These are phyloP conservation scores for Scaptomyza montana DNA, from an alignment of 1,140 invertebrate species.

Conservation along the genomic window DNA sequence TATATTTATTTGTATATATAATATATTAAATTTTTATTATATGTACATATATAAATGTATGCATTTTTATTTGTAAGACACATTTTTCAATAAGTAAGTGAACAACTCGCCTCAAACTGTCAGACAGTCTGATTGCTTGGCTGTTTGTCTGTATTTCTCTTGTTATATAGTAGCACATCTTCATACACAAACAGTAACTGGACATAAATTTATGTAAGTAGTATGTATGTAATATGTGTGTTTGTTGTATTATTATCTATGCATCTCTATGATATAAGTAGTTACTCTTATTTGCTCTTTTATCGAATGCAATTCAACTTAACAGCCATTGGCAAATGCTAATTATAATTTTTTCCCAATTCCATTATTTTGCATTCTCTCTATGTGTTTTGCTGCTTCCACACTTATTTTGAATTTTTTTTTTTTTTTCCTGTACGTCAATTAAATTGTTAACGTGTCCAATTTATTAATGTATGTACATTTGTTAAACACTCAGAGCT, in stretches of 20 bases:
- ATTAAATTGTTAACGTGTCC: slow-evolving; percentile 65
- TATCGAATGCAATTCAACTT: slow-evolving; percentile 30
- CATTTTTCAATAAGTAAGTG: slow-evolving; percentile 77
- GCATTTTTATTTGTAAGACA: slow-evolving; percentile 61
- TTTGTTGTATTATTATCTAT: too few relatives aligned
- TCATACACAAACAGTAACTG: too few relatives aligned
- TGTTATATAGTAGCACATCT: too few relatives aligned
- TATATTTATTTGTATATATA: too few relatives aligned
- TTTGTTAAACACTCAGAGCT: slow-evolving; percentile 72
- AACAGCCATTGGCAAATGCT: too few relatives aligned
- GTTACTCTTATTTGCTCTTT: slow-evolving; percentile 19
- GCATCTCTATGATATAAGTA: slow-evolving; percentile 3
- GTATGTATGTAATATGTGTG: too few relatives aligned
- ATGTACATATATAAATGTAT: slow-evolving; percentile 11
- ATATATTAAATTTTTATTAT: too few relatives aligned
- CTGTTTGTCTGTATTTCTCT: slow-evolving; percentile 16
- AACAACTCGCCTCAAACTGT: slow-evolving; percentile 55
- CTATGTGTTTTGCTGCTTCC: too few relatives aligned
- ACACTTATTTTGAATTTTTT: too few relatives aligned
- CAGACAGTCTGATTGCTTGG: slow-evolving; percentile 2
- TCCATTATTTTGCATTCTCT: not conserved
- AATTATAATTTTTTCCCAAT: too few relatives aligned
- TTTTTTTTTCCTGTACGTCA: slow-evolving; percentile 47
- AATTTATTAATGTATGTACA: slow-evolving; percentile 58
- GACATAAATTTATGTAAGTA: not conserved